Conservation (phyloP, 1,140 invertebrate genomes). For the Muscidifurax raptorellus region DNA sequence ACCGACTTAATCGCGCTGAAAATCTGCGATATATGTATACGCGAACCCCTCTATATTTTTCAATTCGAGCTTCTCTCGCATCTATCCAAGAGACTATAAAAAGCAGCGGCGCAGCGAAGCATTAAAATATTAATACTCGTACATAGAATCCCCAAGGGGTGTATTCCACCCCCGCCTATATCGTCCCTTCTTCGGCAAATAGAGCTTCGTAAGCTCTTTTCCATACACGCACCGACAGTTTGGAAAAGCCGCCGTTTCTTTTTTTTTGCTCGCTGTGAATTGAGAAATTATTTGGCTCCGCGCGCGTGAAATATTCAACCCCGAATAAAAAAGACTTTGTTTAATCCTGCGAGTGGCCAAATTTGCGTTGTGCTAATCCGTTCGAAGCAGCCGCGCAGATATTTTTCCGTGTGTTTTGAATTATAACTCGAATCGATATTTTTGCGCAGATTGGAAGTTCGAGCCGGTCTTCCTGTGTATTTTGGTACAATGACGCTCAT, state of each 20-base stretch:
- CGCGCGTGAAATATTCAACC: neutral
- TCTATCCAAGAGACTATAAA: too few species aligned
- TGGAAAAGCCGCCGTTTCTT: too few species aligned
- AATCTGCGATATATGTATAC: too few species aligned
- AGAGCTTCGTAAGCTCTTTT: neutral
- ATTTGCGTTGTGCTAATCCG: conserved; percentile 12
- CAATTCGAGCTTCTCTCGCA: too few species aligned
- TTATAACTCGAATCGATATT: neutral
- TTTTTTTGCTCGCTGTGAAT: neutral
- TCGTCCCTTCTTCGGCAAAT: too few species aligned
- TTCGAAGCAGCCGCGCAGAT: neutral
- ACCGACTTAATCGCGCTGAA: too few species aligned
- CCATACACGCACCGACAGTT: neutral
- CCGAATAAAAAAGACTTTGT: conserved; percentile 2
- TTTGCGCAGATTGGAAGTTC: neutral
- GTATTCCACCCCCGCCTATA: too few species aligned
- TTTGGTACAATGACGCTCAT: neutral
- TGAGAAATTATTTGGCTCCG: conserved; percentile 11
- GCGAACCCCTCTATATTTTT: too few species aligned
- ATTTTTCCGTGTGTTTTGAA: neutral
- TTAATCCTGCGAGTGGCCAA: neutral
- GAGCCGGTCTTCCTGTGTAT: neutral
- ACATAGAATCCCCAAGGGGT: too few species aligned
- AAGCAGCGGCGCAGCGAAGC: too few species aligned
- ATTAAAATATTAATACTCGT: too few species aligned